Conservation (phyloP, 2,113 vertebrate species). For the Hippocampus abdominalis region DNA sequence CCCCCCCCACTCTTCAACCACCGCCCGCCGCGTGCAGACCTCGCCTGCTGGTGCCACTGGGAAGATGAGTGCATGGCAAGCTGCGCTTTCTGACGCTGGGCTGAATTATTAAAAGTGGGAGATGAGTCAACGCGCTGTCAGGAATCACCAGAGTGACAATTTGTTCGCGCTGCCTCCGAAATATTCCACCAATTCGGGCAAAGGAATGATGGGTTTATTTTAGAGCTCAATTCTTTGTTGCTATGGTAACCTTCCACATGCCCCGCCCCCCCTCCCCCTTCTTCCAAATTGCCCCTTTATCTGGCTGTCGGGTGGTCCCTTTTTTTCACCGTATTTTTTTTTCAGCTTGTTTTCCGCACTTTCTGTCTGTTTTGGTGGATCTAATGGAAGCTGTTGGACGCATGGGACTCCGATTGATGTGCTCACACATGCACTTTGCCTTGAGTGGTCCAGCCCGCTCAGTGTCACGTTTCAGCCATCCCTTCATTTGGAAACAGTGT, state of each 20-base stretch:
- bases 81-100: slow-evolving; percentile 30
- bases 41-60: slow-evolving; percentile 9
- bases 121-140: slow-evolving; percentile 31
- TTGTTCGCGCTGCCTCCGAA: slow-evolving; percentile 8
- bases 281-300: slow-evolving; percentile 58
- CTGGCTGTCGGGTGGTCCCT: slow-evolving; percentile 49
- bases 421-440: not conserved
- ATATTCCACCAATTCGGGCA: not conserved
- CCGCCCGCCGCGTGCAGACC: slow-evolving; percentile 12
- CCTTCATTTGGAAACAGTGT: not conserved
- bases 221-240: slow-evolving; percentile 66
- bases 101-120: slow-evolving; percentile 54
- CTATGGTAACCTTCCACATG: slow-evolving; percentile 72
- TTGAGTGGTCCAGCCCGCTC: slow-evolving; percentile 35
- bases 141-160: slow-evolving; percentile 44
- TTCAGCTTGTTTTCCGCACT: not conserved
- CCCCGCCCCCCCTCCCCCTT: slow-evolving; percentile 8
- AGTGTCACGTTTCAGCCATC: slow-evolving; percentile 36
- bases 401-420: slow-evolving; percentile 39
- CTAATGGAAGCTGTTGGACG: slow-evolving; percentile 27
- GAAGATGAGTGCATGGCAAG: slow-evolving; percentile 28
- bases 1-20: not conserved
- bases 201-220: slow-evolving; percentile 58
- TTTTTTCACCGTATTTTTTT: slow-evolving; percentile 35
- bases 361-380: not conserved